Conservation (phyloP, 2,888 invertebrate genomes). For the Hirtodrosophila cameraria region DNA sequence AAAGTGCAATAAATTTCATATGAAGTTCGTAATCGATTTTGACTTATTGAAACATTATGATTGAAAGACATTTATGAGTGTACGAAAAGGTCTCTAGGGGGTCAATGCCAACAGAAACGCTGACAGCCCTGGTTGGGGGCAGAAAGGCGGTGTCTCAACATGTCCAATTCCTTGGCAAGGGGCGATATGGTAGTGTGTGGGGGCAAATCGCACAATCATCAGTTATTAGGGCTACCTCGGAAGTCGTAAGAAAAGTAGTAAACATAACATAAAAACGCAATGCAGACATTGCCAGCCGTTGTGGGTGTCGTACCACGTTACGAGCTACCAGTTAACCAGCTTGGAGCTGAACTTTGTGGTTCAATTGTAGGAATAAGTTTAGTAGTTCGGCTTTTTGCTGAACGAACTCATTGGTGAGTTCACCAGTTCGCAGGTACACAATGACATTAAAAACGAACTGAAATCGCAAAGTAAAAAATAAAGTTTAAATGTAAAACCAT, state of each 20-base stretch:
- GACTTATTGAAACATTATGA: conserved; percentile 83
- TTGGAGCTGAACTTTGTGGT: too few species aligned
- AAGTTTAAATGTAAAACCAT: too few species aligned
- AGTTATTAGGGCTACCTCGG: conserved; percentile 74
- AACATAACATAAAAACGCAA: conserved; percentile 59
- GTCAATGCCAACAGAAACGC: conserved; percentile 77
- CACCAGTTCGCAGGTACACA: too few species aligned
- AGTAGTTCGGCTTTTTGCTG: too few species aligned
- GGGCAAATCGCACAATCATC: conserved; percentile 76
- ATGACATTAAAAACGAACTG: too few species aligned
- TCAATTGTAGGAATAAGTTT: too few species aligned
- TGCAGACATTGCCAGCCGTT: conserved; percentile 41
- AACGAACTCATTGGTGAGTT: too few species aligned
- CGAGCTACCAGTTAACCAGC: too few species aligned
- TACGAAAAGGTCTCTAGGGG: conserved; percentile 75
- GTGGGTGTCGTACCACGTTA: conserved; percentile 1
- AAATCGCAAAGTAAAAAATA: too few species aligned
- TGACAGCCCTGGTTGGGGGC: conserved; percentile 53
- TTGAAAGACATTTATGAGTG: conserved; percentile 83
- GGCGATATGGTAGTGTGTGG: not conserved
- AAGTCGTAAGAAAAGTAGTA: conserved; percentile 67
- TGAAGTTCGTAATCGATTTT: conserved; percentile 83
- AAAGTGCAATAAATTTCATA: conserved; percentile 82
- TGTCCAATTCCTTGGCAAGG: conserved; percentile 27
- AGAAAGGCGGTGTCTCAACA: conserved; percentile 35